Evolutionary conservation across 2,113 vertebrate genomes (phyloP).

Genomic region (Nestor notabilis): DNA sequence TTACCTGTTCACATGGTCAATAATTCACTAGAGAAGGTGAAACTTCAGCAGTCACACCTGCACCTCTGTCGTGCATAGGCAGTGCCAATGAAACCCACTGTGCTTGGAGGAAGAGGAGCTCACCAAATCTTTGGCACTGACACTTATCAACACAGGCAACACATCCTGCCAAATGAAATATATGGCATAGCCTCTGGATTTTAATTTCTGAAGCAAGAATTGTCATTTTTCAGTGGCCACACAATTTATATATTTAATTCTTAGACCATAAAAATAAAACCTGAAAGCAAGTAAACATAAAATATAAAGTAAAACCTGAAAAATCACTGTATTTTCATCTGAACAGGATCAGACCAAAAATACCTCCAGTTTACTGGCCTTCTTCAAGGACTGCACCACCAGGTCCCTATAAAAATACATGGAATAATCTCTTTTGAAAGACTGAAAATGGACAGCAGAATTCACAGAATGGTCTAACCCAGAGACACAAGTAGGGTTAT

Average conservation of each 20-base stretch:
- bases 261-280: background rate
- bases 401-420: background rate
- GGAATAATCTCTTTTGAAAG: background rate
- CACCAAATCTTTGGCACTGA: background rate
- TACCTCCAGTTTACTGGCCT: background rate
- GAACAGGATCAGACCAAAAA: background rate
- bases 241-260: background rate
- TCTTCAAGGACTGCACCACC: background rate
- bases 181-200: background rate
- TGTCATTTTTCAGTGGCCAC: background rate
- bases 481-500: background rate
- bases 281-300: background rate
- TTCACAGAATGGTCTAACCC: background rate
- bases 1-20: background rate
- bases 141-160: fast-evolving
- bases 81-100: fast-evolving
- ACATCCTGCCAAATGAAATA: background rate
- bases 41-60: background rate
- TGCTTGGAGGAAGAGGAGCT: background rate
- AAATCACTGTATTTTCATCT: background rate
- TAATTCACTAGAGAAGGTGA: background rate
- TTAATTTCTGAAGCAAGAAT: background rate
- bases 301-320: background rate
- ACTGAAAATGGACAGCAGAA: background rate
- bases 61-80: fast-evolving